Conservation (phyloP, 2,113 vertebrate species). For the Nyctereutes procyonoides region DNA sequence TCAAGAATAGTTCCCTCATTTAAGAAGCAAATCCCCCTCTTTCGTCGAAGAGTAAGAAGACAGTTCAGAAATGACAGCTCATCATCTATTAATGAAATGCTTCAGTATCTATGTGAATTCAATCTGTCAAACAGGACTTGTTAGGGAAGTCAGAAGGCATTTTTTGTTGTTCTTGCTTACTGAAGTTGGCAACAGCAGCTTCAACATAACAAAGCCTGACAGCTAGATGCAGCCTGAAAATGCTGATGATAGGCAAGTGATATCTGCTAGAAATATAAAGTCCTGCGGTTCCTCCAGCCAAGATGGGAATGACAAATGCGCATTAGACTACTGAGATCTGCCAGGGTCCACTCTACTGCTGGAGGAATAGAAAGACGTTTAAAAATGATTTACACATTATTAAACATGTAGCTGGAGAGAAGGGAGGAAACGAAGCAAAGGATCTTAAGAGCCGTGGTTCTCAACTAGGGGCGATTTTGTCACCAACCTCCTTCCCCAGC, state of each 20-base stretch:
- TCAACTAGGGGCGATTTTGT: background rate
- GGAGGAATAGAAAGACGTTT: constrained; percentile 67
- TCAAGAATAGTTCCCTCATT: constrained; percentile 4
- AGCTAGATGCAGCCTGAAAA: constrained; percentile 79
- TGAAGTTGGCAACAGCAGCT: constrained; percentile 76
- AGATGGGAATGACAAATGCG: constrained; percentile 60
- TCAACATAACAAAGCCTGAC: constrained; percentile 74
- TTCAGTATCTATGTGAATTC: constrained; percentile 71
- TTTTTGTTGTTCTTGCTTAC: constrained; percentile 67
- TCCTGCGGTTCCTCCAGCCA: constrained; percentile 70
- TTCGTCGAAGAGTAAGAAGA: constrained; percentile 40
- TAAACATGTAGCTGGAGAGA: constrained; percentile 80
- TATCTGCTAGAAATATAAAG: constrained; percentile 71
- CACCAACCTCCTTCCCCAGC: background rate
- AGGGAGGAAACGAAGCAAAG: constrained; percentile 66
- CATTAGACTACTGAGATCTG: constrained; percentile 58
- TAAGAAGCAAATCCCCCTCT: constrained; percentile 51
- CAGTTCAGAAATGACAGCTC: constrained; percentile 75
- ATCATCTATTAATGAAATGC: constrained; percentile 81
- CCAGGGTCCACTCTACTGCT: background rate
- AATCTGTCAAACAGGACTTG: constrained; percentile 73
- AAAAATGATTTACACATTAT: constrained; percentile 80
- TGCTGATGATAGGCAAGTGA: constrained; percentile 40
- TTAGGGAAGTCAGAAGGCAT: constrained; percentile 36
- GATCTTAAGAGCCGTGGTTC: constrained; percentile 43